Percentiles rank a stretch among this genome's conserved stretches.
phyloP scores from a whole-genome alignment of 2,797 vertebrate species.

The Peromyscus eremicus region DNA sequence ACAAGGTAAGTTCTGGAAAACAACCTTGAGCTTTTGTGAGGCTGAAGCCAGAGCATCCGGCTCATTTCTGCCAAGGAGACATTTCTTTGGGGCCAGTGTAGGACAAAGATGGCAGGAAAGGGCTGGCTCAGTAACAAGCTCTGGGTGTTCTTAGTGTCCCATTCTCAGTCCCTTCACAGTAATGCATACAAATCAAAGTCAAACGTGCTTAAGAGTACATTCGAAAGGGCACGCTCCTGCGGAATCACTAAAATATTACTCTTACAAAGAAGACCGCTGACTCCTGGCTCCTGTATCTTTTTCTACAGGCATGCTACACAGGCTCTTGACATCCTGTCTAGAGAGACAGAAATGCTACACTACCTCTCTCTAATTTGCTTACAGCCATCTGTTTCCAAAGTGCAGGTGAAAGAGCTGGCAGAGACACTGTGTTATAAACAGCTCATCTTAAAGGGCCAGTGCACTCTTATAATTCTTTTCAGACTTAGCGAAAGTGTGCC shows the following conservation, averaged over 20 bases:
- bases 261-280: slow-evolving; percentile 28
- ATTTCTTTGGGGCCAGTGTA: background rate
- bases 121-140: background rate
- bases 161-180: background rate
- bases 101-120: background rate
- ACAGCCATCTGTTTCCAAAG: background rate
- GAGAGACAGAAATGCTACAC: background rate
- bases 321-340: background rate
- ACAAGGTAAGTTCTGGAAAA: background rate
- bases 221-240: background rate
- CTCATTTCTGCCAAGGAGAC: background rate
- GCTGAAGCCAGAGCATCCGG: background rate
- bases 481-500: background rate
- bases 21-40: background rate
- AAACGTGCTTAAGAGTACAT: background rate
- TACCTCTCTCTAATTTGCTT: slow-evolving; percentile 28
- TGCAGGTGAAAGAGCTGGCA: background rate
- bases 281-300: background rate
- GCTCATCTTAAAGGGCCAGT: background rate
- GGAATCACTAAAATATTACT: background rate
- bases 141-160: background rate
- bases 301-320: background rate
- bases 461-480: background rate
- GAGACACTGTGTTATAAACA: background rate
- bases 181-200: background rate